Percentiles rank a stretch among this genome's conserved stretches.
Evolutionary conservation across 2,888 invertebrate species (phyloP).

Genomic region (Invenusta paracnida): DNA sequence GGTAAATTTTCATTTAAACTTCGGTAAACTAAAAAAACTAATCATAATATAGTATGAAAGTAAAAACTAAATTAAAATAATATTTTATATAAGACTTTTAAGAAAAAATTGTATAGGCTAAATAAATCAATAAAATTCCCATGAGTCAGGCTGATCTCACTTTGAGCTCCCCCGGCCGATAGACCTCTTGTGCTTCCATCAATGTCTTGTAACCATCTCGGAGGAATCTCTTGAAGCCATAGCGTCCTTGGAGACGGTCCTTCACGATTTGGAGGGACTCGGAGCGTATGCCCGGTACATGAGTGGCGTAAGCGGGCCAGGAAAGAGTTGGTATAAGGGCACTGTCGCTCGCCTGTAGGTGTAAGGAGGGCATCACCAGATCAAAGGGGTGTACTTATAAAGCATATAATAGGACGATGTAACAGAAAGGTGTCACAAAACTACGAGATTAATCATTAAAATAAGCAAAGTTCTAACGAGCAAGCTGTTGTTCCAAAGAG

Average conservation of each 20-base stretch:
- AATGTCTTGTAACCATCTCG: slow-evolving; percentile 88
- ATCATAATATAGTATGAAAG: no score
- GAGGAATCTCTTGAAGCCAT: slow-evolving; percentile 87
- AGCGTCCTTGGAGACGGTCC: slow-evolving; percentile 75
- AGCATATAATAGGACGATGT: not conserved
- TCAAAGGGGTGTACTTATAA: not conserved
- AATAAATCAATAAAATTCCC: no score
- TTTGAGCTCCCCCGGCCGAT: slow-evolving; percentile 83
- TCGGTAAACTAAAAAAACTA: no score
- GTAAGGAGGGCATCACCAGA: not conserved
- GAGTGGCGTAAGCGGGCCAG: slow-evolving; percentile 95
- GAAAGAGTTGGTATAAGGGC: slow-evolving; percentile 85
- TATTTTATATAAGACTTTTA: no score
- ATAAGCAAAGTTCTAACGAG: no score
- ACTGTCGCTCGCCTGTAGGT: slow-evolving; percentile 78
- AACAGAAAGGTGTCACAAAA: no score
- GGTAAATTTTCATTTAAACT: no score
- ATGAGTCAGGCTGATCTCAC: slow-evolving; percentile 55
- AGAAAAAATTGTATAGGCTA: no score
- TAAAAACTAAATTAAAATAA: no score
- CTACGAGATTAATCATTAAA: no score
- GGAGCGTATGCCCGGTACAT: slow-evolving; percentile 80
- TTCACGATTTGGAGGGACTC: slow-evolving; percentile 73
- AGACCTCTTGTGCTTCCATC: slow-evolving; percentile 73
- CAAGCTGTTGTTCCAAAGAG: no score